Evolutionary conservation across 2,888 invertebrate species (phyloP).

Genomic region (Drosophila barbarae): DNA sequence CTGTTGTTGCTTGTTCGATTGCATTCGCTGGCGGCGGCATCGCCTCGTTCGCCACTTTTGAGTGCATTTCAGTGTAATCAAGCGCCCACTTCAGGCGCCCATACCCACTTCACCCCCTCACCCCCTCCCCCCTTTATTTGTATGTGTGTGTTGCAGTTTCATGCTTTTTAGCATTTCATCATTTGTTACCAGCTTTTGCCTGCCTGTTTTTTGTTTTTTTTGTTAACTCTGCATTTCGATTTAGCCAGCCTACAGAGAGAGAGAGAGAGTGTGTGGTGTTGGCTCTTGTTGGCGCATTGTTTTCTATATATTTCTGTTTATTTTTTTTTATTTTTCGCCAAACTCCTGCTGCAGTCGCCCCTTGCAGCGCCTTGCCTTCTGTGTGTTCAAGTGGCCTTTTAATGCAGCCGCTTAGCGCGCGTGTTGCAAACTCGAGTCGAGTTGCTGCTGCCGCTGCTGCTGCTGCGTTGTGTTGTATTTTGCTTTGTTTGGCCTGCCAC

Average conservation of each 20-base stretch:
- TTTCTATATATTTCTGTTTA: background rate
- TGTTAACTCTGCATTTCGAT: constrained; percentile 16
- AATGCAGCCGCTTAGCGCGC: constrained; percentile 63
- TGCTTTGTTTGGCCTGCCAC: constrained; percentile 14
- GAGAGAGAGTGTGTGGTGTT: constrained; percentile 3
- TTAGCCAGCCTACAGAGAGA: constrained; percentile 5
- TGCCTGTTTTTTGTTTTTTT: background rate
- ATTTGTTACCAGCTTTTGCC: constrained; percentile 60
- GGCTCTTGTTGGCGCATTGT: constrained; percentile 14
- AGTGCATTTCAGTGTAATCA: constrained; percentile 73
- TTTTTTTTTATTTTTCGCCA: constrained; percentile 5
- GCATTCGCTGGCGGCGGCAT: constrained; percentile 30
- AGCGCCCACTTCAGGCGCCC: constrained; percentile 57
- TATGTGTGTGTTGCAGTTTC: constrained; percentile 40
- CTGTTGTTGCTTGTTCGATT: constrained; percentile 49
- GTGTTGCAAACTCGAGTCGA: constrained; percentile 60
- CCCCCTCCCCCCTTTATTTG: background rate
- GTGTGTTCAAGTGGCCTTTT: constrained; percentile 59
- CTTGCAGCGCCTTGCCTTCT: constrained; percentile 22
- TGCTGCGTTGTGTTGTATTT: constrained; percentile 4
- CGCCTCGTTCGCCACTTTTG: constrained; percentile 54
- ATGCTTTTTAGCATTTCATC: constrained; percentile 68
- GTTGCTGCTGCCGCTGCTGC: constrained; percentile 31
- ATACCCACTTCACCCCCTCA: background rate
- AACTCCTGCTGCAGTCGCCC: constrained; percentile 2